Conservation (phyloP, 2,113 vertebrate genomes). For the Toxostoma redivivum region DNA sequence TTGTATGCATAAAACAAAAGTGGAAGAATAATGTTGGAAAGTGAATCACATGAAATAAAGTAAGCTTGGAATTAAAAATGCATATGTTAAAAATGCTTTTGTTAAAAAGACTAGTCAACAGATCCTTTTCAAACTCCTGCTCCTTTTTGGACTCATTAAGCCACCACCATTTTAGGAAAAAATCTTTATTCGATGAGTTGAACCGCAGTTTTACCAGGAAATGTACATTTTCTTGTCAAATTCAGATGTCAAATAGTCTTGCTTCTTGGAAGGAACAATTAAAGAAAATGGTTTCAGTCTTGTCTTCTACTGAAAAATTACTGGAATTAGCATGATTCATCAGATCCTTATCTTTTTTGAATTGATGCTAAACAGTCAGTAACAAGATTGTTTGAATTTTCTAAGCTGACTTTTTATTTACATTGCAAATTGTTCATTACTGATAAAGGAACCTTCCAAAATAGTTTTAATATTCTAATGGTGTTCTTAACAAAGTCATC, state of each 20-base stretch:
- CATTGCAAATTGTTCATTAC: background rate
- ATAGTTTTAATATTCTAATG: background rate
- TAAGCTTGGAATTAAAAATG: background rate
- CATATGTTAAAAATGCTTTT: background rate
- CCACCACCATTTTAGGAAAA: background rate
- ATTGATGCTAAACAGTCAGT: background rate
- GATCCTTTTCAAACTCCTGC: background rate
- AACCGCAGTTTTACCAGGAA: background rate
- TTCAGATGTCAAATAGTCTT: background rate
- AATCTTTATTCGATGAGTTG: background rate
- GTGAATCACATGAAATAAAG: background rate
- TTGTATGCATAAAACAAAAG: background rate
- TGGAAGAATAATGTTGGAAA: background rate
- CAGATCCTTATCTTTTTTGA: background rate
- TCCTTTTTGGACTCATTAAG: background rate
- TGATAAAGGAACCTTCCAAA: background rate
- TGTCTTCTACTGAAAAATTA: background rate
- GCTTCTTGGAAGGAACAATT: background rate
- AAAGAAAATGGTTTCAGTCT: background rate
- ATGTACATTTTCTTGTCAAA: background rate
- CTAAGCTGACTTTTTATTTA: background rate
- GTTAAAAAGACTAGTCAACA: background rate
- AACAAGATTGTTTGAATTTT: background rate
- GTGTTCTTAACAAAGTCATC: background rate
- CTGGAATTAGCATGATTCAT: background rate